Conservation (phyloP, 2,113 vertebrate species). For the Ictalurus punctatus region DNA sequence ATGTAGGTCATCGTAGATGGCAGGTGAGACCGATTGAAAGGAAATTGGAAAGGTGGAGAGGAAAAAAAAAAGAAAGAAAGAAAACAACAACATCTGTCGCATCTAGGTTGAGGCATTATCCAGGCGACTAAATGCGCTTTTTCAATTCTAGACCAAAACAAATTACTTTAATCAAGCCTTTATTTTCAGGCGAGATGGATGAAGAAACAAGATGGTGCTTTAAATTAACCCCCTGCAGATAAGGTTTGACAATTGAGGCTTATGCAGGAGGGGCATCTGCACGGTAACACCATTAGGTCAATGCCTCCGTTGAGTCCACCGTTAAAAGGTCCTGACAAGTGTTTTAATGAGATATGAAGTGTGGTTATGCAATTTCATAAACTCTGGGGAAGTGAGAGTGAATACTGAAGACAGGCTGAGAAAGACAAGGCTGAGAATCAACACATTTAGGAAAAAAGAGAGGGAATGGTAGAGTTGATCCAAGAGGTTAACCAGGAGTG, state of each 20-base stretch:
- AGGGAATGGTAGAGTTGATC: too few species aligned
- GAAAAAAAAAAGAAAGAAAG: slow-evolving; percentile 41
- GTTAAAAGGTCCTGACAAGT: background rate
- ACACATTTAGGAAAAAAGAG: too few species aligned
- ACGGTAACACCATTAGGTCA: background rate
- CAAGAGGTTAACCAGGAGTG: too few species aligned
- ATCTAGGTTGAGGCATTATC: slow-evolving; percentile 58
- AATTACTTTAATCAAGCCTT: slow-evolving; percentile 70
- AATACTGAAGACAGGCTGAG: background rate
- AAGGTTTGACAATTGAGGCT: background rate
- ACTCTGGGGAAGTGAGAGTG: background rate
- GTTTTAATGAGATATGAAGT: slow-evolving; percentile 24
- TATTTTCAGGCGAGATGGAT: slow-evolving; percentile 16
- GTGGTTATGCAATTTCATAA: background rate
- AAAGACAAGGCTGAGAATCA: background rate
- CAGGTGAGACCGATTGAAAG: slow-evolving; percentile 73
- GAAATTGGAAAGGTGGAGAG: slow-evolving; percentile 66
- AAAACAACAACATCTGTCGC: slow-evolving; percentile 59
- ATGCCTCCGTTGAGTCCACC: background rate
- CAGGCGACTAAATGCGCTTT: slow-evolving; percentile 65
- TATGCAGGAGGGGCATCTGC: background rate
- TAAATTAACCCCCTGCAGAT: slow-evolving; percentile 25
- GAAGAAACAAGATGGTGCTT: slow-evolving; percentile 21
- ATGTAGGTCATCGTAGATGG: slow-evolving; percentile 59
- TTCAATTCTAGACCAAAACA: slow-evolving; percentile 70